Evolutionary conservation across 2,888 invertebrate species (phyloP).

Genomic region (Coleophora deauratella): DNA sequence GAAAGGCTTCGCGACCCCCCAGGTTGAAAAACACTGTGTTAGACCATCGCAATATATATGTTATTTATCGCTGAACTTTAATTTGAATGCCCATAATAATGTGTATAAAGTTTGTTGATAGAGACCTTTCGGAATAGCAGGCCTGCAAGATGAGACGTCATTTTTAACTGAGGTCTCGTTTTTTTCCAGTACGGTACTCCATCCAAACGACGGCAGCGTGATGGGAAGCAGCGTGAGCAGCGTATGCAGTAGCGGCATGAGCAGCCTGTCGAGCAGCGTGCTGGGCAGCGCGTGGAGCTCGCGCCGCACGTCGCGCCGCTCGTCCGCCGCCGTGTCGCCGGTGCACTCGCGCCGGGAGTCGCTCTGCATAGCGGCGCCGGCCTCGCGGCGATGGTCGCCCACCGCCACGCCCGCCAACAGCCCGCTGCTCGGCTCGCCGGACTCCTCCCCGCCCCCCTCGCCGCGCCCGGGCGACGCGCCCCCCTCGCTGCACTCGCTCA

Average conservation of each 20-base stretch:
- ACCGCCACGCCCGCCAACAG: constrained; percentile 93
- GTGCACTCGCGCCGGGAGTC: constrained; percentile 84
- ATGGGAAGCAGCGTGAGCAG: constrained; percentile 79
- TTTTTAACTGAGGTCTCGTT: neutral
- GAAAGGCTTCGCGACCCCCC: no score
- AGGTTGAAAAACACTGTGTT: no score
- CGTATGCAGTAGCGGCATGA: constrained; percentile 74
- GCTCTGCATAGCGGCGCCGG: constrained; percentile 81
- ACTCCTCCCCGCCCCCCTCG: constrained; percentile 64
- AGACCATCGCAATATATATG: no score
- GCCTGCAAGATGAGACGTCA: no score
- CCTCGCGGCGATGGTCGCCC: constrained; percentile 81
- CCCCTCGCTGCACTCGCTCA: constrained; percentile 67
- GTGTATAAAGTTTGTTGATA: no score
- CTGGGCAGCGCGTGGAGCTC: constrained; percentile 77
- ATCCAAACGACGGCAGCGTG: constrained; percentile 88
- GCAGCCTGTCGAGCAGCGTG: constrained; percentile 64
- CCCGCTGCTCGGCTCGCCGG: constrained; percentile 79
- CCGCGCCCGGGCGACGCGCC: constrained; percentile 78
- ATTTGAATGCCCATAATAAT: no score
- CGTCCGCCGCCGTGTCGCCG: constrained; percentile 68
- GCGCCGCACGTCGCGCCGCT: constrained; percentile 73
- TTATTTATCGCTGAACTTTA: no score
- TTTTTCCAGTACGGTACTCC: constrained; percentile 83
- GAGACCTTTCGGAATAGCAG: no score